These are phyloP conservation scores for Enteromius treurensis DNA, from an alignment of 2,797 vertebrate genomes.

Conservation along the genomic window DNA sequence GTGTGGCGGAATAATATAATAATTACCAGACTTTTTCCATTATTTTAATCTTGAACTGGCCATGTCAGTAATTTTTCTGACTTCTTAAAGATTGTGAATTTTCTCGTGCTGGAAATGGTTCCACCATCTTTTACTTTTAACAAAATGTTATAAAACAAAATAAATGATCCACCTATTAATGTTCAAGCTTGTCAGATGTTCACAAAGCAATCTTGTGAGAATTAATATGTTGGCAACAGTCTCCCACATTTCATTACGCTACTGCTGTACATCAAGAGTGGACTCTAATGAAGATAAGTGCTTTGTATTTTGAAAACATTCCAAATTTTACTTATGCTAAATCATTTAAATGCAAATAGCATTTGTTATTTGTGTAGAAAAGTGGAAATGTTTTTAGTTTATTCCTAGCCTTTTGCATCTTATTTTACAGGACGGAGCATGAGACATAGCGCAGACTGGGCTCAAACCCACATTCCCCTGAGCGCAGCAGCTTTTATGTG, in stretches of 20 bases:
- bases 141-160: background rate
- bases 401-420: background rate
- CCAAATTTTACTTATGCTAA: background rate
- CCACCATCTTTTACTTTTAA: background rate
- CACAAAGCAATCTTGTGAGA: background rate
- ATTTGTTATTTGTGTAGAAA: background rate
- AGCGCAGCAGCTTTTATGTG: slow-evolving; percentile 6
- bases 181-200: background rate
- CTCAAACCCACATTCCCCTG: background rate
- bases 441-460: too few relatives aligned
- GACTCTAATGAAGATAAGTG: background rate
- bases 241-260: background rate
- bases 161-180: background rate
- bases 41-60: background rate
- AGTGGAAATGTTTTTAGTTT: background rate
- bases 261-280: background rate
- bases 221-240: background rate
- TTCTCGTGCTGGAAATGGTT: background rate
- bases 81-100: background rate
- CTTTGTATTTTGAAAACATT: background rate
- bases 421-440: background rate
- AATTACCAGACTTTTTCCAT: background rate
- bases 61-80: background rate
- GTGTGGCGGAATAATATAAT: background rate
- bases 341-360: background rate